Conservation (phyloP, 2,888 invertebrate species). For the Cepaea hortensis region DNA sequence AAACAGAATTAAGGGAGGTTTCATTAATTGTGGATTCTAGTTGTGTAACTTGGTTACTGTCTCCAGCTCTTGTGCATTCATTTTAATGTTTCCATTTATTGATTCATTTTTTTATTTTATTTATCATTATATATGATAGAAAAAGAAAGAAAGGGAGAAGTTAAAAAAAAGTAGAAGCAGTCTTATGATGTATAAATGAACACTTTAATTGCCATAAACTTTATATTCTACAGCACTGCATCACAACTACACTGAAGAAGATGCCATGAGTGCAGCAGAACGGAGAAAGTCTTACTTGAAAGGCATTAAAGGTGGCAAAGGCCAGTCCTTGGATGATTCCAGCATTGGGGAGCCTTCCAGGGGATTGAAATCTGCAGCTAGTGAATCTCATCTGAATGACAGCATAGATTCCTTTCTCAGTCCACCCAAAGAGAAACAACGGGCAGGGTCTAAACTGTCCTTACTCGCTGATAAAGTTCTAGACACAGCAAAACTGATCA, state of each 20-base stretch:
- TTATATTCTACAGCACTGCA: constrained; percentile 82
- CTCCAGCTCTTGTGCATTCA: no score
- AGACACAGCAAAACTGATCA: constrained; percentile 53
- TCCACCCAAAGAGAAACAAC: constrained; percentile 83
- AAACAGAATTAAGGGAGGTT: no score
- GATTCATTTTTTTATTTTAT: no score
- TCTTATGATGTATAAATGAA: no score
- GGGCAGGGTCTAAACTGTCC: constrained; percentile 64
- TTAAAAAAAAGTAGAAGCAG: no score
- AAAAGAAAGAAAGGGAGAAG: no score
- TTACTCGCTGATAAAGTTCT: constrained; percentile 70
- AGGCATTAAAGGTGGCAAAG: constrained; percentile 59
- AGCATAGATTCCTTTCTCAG: constrained; percentile 75
- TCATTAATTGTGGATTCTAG: no score
- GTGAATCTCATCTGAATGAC: constrained; percentile 67
- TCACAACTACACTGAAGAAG: constrained; percentile 88
- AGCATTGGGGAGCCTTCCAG: constrained; percentile 59
- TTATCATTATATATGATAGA: no score
- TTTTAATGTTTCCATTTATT: no score
- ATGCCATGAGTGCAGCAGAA: constrained; percentile 58
- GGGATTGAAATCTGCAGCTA: constrained; percentile 65
- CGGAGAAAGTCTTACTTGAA: constrained; percentile 63
- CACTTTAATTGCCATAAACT: no score
- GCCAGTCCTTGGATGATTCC: constrained; percentile 76
- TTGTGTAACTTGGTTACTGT: no score